Evolutionary conservation across 1,140 invertebrate species (phyloP).

Genomic region (Drosophila santomea): DNA sequence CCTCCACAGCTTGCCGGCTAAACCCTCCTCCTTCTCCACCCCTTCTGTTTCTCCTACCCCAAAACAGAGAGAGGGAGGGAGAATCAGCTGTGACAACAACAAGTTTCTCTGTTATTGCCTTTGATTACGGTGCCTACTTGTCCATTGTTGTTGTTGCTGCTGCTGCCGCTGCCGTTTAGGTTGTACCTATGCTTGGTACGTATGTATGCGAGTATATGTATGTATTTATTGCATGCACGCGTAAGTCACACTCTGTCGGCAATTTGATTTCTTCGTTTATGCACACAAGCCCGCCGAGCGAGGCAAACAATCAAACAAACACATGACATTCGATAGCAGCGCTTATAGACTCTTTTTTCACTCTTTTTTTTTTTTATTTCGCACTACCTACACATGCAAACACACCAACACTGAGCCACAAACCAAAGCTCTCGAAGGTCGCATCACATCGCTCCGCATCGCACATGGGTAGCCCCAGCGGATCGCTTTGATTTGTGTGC

Average conservation of each 20-base stretch:
- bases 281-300: constrained; percentile 26
- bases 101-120: constrained; percentile 61
- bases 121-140: constrained; percentile 63
- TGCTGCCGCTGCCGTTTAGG: constrained; percentile 10
- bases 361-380: constrained; percentile 34
- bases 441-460: constrained; percentile 27
- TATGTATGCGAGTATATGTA: constrained; percentile 26
- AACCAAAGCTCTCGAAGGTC: constrained; percentile 61
- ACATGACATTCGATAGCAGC: constrained; percentile 43
- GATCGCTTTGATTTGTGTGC: constrained; percentile 48
- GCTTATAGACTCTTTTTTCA: constrained; percentile 22
- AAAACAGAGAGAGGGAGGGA: constrained; percentile 35
- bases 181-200: constrained; percentile 27
- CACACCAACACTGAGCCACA: constrained; percentile 13
- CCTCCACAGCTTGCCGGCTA: constrained; percentile 51
- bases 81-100: constrained; percentile 65
- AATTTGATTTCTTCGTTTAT: constrained; percentile 55
- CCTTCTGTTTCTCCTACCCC: constrained; percentile 4
- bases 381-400: constrained; percentile 21
- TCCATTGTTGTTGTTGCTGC: constrained; percentile 8
- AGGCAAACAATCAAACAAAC: constrained; percentile 13
- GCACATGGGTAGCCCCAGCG: constrained; percentile 45
- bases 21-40: constrained; percentile 22
- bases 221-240: constrained; percentile 62
- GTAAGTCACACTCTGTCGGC: constrained; percentile 59